Conservation (phyloP, 2,888 invertebrate species). For the Ametastegia equiseti region DNA sequence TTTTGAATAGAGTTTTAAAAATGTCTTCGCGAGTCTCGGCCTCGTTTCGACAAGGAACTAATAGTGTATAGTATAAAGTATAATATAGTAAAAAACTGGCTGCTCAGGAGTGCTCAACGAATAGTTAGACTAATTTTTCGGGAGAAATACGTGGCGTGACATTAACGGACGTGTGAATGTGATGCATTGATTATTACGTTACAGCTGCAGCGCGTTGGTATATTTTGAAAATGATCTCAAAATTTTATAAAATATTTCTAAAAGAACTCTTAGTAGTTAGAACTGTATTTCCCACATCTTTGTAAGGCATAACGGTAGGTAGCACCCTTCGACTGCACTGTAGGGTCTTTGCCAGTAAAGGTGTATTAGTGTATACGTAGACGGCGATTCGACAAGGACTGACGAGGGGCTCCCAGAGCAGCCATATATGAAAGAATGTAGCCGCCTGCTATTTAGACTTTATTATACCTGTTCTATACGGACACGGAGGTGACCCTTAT, state of each 20-base stretch:
- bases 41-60: no score
- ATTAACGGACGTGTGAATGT: constrained; percentile 12
- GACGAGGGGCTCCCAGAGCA: neutral
- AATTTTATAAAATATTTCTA: constrained; percentile 7
- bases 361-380: constrained; percentile 1
- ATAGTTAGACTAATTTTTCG: no score
- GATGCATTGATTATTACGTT: constrained; percentile 12
- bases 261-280: constrained; percentile 9
- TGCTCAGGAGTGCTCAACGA: no score
- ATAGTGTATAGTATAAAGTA: no score
- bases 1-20: no score
- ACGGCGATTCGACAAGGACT: constrained; percentile 2
- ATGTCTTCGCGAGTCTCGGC: no score
- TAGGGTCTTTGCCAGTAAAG: constrained; percentile 8
- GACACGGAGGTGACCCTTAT: no score
- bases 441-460: neutral
- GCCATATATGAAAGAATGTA: neutral
- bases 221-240: constrained; percentile 12
- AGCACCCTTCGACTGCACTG: constrained; percentile 12
- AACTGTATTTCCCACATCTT: constrained; percentile 12
- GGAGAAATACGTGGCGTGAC: constrained; percentile 12
- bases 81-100: no score
- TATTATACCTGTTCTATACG: no score
- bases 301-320: constrained; percentile 1
- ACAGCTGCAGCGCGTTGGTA: constrained; percentile 12